Conservation (phyloP, 1,140 invertebrate genomes). For the Pararge aegeria region DNA sequence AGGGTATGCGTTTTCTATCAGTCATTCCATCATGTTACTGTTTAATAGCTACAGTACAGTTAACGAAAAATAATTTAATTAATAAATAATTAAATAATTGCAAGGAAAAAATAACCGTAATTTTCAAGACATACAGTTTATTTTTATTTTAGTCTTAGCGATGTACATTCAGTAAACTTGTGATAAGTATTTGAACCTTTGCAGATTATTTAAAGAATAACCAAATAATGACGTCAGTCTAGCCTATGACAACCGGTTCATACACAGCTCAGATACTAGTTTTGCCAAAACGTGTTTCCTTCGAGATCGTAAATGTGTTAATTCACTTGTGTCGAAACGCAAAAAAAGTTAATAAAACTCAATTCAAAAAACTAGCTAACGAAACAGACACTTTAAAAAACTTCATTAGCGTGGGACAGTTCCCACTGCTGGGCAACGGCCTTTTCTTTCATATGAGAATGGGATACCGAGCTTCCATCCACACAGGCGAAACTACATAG, state of each 20-base stretch:
- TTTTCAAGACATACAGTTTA: not conserved
- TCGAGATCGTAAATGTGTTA: conserved; percentile 1
- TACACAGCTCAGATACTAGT: conserved; percentile 20
- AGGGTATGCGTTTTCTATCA: too few relatives aligned
- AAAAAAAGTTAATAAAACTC: not conserved
- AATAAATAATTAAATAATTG: too few relatives aligned
- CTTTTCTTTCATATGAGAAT: too few relatives aligned
- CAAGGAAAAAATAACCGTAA: not conserved
- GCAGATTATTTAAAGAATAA: conserved; percentile 1
- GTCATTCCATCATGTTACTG: too few relatives aligned
- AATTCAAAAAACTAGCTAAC: not conserved
- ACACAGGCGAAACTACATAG: too few relatives aligned
- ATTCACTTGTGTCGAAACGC: not conserved
- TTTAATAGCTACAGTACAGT: too few relatives aligned
- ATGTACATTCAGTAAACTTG: not conserved
- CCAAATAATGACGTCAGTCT: conserved; percentile 9
- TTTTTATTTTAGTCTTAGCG: not conserved
- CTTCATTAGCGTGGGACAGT: too few relatives aligned
- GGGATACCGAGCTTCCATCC: too few relatives aligned
- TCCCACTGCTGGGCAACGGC: too few relatives aligned
- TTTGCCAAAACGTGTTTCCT: conserved; percentile 34
- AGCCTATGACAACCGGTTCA: conserved; percentile 11
- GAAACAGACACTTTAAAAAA: too few relatives aligned
- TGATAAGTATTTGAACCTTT: conserved; percentile 2
- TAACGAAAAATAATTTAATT: too few relatives aligned